Base-by-base conservation (phyloP, 2,888 invertebrate species). In the Oligia strigilis region DNA sequence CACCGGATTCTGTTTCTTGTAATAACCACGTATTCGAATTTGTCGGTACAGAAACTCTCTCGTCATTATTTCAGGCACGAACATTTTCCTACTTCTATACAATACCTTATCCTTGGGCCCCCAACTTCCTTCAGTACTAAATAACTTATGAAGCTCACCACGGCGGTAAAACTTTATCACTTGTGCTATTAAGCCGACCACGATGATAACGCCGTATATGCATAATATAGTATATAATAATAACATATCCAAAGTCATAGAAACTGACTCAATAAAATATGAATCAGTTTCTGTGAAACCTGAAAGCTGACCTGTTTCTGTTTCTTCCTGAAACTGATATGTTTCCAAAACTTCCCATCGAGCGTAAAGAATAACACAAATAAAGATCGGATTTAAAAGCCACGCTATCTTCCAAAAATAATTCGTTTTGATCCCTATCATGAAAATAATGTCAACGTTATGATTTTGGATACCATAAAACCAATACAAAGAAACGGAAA, bases 31-130 rank as follows among this genome's bases (percentile, higher is more conserved):
- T 79, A 96, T 95, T 82, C 95, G 94, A 2, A 96, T 94, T 93
- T 97, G 97, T 75, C 97, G 91, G 80, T 97, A 97, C 67, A 97
- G 86, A 92, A 97, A 97, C 85, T 97, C 97, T 79, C 96, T 93
- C 0, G 97, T 97, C 97, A 97, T 97, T 87, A 97, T 95, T 92
- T 97, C 95, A 0, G 97, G 96, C 0, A 95, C 93, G 90, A 97
- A 97, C 96, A 97, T 96, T 87, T 93, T 94, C 85, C 97, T 93
- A 86, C 97, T 97, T 84, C 94, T 95, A 74, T 88, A 93, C 75
- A 97, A 91, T 83, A 94, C 88, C 17, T 84, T 89, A 82, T 97
- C 95, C 62, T 66, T 89, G 0, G 97, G 97, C 3, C 97, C 97
- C 96, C 96, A 97, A 72, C 85, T 89, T 23, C 80, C 73, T n/a